Conservation (phyloP, 2,888 invertebrate genomes). For the Hecatera dysodea region DNA sequence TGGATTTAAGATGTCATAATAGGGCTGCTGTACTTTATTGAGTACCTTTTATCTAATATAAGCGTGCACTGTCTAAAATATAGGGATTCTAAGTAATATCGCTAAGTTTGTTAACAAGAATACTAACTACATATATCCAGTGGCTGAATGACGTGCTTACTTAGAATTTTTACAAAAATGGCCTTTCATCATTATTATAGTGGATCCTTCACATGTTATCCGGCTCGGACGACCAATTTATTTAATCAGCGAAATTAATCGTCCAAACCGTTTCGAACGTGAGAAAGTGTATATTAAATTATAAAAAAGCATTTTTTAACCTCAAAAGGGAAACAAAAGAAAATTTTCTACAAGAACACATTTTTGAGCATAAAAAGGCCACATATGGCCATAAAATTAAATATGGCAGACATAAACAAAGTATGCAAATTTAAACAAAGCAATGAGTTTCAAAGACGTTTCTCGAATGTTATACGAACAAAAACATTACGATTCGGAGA, state of each 20-base stretch:
- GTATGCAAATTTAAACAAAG: conserved; percentile 47
- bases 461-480: conserved; percentile 45
- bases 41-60: too few species aligned
- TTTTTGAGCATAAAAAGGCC: not conserved
- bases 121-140: too few species aligned
- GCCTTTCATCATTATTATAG: too few species aligned
- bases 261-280: not conserved
- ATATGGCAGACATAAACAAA: conserved; percentile 24
- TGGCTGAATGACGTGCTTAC: too few species aligned
- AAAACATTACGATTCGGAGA: conserved; percentile 49
- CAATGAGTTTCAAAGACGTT: conserved; percentile 44
- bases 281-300: not conserved
- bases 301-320: too few species aligned
- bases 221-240: not conserved
- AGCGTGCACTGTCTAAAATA: too few species aligned
- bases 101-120: too few species aligned
- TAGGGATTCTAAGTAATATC: too few species aligned
- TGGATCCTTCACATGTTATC: too few species aligned
- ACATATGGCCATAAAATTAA: conserved; percentile 7
- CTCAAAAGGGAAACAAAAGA: not conserved
- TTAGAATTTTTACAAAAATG: too few species aligned
- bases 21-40: too few species aligned
- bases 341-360: not conserved
- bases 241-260: not conserved
- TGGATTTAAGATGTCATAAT: too few species aligned